Conservation (phyloP, 2,888 invertebrate genomes). For the Entomobrya proxima region DNA sequence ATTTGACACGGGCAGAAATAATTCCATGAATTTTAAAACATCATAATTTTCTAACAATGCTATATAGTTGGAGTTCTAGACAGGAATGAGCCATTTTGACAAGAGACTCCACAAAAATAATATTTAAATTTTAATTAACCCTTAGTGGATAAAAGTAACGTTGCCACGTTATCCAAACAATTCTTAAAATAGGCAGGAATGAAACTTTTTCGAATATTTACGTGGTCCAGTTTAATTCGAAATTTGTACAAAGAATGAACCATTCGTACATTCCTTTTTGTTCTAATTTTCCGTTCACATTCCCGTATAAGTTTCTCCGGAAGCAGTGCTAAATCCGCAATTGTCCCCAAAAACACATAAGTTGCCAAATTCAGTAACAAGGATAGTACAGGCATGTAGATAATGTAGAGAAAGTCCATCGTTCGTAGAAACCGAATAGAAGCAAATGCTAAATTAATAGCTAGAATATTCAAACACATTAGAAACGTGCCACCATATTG, state of each 20-base stretch:
- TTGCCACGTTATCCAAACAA: background rate
- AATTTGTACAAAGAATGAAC: background rate
- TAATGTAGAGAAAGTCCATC: background rate
- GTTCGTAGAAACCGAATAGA: background rate
- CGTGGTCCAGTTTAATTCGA: background rate
- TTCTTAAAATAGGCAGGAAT: background rate
- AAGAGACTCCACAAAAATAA: no score
- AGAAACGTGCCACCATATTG: background rate
- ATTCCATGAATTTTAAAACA: no score
- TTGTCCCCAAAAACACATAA: background rate
- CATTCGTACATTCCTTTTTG: background rate
- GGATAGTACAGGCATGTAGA: background rate
- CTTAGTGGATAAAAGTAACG: background rate
- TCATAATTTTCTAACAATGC: no score
- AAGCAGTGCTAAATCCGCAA: background rate
- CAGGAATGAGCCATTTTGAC: no score
- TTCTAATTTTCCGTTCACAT: background rate
- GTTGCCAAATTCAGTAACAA: background rate
- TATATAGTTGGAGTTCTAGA: no score
- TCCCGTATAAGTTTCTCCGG: background rate
- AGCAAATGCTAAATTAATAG: background rate
- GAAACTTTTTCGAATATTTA: slow-evolving; percentile 3
- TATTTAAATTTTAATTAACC: no score
- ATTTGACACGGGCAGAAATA: no score
- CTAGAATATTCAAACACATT: background rate